phyloP scores from a whole-genome alignment of 2,113 vertebrate species.

The Acanthochromis polyacanthus region DNA sequence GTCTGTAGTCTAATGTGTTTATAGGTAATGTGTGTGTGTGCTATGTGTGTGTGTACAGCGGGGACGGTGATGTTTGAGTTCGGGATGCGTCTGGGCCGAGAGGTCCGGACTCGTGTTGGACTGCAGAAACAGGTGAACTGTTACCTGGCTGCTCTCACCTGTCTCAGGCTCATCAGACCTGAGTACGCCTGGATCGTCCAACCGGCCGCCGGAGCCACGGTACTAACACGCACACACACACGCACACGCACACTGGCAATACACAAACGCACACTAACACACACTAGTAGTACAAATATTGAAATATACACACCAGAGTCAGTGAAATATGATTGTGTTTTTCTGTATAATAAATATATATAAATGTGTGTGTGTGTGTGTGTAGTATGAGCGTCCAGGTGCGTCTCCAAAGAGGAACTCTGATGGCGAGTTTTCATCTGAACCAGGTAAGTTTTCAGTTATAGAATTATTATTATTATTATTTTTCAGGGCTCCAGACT shows the following conservation, averaged over 20 bases:
- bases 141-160: constrained; percentile 93
- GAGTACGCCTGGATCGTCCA: constrained; percentile 98
- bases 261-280: not conserved
- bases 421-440: constrained; percentile 89
- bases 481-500: too few species aligned
- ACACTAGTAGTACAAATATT: too few species aligned
- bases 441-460: constrained; percentile 81
- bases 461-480: too few species aligned
- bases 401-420: constrained; percentile 94
- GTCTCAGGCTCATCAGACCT: constrained; percentile 91
- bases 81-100: constrained; percentile 93
- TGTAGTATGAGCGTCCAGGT: constrained; percentile 92
- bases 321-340: too few species aligned
- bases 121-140: constrained; percentile 96
- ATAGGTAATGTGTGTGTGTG: constrained; percentile 8
- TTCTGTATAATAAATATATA: too few species aligned
- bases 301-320: not conserved
- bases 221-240: constrained; percentile 61
- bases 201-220: constrained; percentile 88
- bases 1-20: too few species aligned
- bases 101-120: constrained; percentile 90
- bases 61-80: constrained; percentile 98
- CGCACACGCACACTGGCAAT: too few species aligned
- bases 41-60: constrained; percentile 72
- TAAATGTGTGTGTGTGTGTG: not conserved